Base-by-base conservation (phyloP, 2,113 vertebrate species). In the Hypomesus transpacificus region DNA sequence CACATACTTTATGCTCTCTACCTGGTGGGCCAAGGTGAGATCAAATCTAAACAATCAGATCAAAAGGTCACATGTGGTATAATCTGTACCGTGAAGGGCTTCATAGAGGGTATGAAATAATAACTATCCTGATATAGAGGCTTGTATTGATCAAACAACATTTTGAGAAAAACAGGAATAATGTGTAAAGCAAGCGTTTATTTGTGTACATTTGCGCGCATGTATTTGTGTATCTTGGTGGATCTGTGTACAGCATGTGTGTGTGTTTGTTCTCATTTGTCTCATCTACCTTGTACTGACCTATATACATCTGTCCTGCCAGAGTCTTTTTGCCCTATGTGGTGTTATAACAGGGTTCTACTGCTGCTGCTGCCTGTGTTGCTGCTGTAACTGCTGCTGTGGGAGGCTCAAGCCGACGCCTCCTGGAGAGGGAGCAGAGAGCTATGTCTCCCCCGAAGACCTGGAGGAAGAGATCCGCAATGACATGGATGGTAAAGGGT, bases 21-120 rank as follows among this genome's bases (percentile, higher is more conserved):
- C 95, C 80, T 98, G 96, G 95, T 98, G 97, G 97, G 97, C 97
- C 84, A 98, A 98, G 96, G 97, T 98, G 82, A 89, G 87, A 3
- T 21, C 7, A 46, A 21, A 50, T 65, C 11, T 59, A 20, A 22
- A 63, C 2, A 34, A 17, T 34, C 28, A 6, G 11, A 46, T 59
- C 16, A n/a, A 50, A 21, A n/a, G 39, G 39, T 46, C 39, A 46
- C 7, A 34, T 34, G 24, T 26, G 24, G 2, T 26, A 26, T 26
- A 34, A 34, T 34, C 31, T 34, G 31, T 34, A 7, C 31, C 31
- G 7, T 34, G 4, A 34, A 4, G 31, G 31, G 31, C 31, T 34
- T 34, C 31, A 34, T 1, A 34, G 39, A 13, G 39, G 39, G 39
- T 46, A 11, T 46, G 9, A 46, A 46, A 46, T 46, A 46, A 46